These are phyloP conservation scores for Eucidaris tribuloides DNA, from an alignment of 35 echinoderm and acorn worm genomes.

Conservation along the genomic window DNA sequence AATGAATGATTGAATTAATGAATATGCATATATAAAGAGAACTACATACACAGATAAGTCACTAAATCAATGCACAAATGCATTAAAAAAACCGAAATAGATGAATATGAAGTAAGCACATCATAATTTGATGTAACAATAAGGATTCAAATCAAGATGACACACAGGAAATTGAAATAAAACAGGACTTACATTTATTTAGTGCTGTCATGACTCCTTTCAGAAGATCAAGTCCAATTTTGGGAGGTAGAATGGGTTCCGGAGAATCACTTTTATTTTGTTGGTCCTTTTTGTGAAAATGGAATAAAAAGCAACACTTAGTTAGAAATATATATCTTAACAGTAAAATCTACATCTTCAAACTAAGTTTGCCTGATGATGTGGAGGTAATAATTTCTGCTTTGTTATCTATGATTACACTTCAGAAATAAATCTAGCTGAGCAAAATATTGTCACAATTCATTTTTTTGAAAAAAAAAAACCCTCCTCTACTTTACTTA, in stretches of 20 bases:
- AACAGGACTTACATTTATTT: neutral
- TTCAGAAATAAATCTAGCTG: no score
- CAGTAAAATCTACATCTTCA: neutral
- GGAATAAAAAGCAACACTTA: neutral
- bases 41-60: neutral
- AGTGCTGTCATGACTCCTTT: conserved; percentile 8
- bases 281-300: neutral
- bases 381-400: neutral
- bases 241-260: neutral
- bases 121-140: neutral
- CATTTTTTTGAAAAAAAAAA: no score
- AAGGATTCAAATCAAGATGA: neutral
- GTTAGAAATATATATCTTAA: neutral
- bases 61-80: neutral
- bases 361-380: neutral
- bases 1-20: neutral
- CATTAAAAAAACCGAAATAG: neutral
- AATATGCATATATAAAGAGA: neutral
- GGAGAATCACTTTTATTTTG: no score
- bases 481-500: no score
- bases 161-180: neutral
- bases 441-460: no score
- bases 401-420: neutral
- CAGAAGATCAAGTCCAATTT: neutral
- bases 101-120: neutral